Percentiles rank a stretch among this genome's conserved stretches.
Conservation (phyloP, 2,797 vertebrate species). For the Rhyacichthys aspro region DNA sequence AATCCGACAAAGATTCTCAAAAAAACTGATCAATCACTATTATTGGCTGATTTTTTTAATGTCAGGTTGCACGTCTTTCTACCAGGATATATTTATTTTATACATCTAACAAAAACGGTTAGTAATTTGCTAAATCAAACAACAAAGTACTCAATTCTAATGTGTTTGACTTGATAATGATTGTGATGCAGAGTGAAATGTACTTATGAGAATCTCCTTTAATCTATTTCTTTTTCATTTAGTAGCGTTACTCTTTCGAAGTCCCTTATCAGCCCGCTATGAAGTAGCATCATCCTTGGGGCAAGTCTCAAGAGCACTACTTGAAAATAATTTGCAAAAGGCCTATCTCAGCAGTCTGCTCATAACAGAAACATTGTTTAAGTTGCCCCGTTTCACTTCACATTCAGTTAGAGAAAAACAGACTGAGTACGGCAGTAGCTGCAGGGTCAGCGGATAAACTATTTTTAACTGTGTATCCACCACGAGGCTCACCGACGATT, state of each 20-base stretch:
- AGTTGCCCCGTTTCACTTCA: constrained; percentile 12
- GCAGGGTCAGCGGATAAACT: constrained; percentile 4
- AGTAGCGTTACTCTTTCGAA: not conserved
- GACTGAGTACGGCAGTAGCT: constrained; percentile 2
- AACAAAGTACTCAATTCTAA: not conserved
- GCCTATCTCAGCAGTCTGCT: constrained; percentile 32
- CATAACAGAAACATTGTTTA: constrained; percentile 27
- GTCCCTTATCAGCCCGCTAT: constrained; percentile 23
- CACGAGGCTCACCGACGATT: not conserved
- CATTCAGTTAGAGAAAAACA: constrained; percentile 9
- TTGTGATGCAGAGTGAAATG: not conserved
- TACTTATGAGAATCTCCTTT: constrained; percentile 3
- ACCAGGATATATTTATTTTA: constrained; percentile 18
- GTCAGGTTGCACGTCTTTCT: constrained; percentile 41
- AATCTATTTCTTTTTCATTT: constrained; percentile 18
- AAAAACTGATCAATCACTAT: not conserved
- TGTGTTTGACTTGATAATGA: not conserved
- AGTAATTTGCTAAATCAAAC: no score
- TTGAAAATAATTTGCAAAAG: constrained; percentile 26
- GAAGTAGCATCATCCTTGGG: constrained; percentile 19
- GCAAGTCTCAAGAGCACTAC: constrained; percentile 14
- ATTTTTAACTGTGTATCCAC: constrained; percentile 1
- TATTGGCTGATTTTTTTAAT: constrained; percentile 5
- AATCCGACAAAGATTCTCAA: not conserved
- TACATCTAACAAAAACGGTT: no score